Evolutionary conservation across 2,888 invertebrate genomes (phyloP).

Genomic region (Eugnorisma glareosa): DNA sequence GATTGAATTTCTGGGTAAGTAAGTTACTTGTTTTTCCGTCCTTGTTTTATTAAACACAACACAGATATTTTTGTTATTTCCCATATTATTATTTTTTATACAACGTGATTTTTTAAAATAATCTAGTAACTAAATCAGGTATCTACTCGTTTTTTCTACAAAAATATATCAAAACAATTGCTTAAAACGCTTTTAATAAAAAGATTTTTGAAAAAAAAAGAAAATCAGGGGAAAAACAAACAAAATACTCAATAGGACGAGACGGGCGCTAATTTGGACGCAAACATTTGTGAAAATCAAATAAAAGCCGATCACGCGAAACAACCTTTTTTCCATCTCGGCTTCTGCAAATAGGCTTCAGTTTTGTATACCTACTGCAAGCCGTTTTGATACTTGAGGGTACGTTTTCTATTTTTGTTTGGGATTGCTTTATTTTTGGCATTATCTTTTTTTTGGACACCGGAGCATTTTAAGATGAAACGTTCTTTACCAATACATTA

Average conservation of each 20-base stretch:
- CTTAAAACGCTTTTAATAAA: not conserved
- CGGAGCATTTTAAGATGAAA: not conserved
- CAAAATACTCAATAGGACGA: constrained; percentile 73
- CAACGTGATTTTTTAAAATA: not conserved
- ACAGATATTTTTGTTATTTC: no score
- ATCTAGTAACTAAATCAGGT: not conserved
- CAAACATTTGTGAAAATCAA: constrained; percentile 89
- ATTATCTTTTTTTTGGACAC: not conserved
- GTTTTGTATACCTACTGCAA: constrained; percentile 63
- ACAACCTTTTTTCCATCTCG: constrained; percentile 90
- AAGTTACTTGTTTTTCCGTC: not conserved
- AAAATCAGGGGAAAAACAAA: constrained; percentile 66
- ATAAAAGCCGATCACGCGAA: constrained; percentile 90
- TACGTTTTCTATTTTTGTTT: not conserved
- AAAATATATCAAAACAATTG: not conserved
- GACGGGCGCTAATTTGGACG: constrained; percentile 85
- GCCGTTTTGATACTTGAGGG: constrained; percentile 77
- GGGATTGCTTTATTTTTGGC: not conserved
- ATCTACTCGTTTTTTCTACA: not conserved
- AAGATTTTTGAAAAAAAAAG: constrained; percentile 24
- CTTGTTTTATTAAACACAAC: not conserved
- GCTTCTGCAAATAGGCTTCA: constrained; percentile 85
- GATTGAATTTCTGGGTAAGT: constrained; percentile 5
- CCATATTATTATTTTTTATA: not conserved
- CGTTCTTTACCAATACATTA: not conserved